Base-by-base conservation (phyloP, 2,797 vertebrate genomes). In the Paguma larvata region DNA sequence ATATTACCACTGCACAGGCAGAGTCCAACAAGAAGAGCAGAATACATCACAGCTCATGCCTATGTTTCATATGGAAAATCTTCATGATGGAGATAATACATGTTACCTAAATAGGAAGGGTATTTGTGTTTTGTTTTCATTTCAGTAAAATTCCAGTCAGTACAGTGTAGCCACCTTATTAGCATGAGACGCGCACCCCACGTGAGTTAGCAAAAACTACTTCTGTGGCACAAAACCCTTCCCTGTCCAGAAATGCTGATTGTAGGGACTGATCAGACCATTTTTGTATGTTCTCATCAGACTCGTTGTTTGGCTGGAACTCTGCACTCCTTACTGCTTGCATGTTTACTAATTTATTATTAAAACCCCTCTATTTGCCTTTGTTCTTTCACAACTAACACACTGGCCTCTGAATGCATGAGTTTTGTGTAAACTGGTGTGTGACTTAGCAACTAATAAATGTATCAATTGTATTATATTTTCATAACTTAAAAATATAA, bases 241-340 rank as follows among this genome's bases (percentile, higher is more conserved):
- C 95, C 97, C 97, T 95, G 95, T 98, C 96, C 96, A 98, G 98
- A 98, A 98, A 97, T 98, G 97, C 98, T 97, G 98, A 98, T 97
- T 92, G 95, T 91, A 98, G 97, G 96, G 96, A 98, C 95, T 97
- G 98, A 98, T 98, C 98, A 98, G 98, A 98, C 97, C 98, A 98
- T 99, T 98, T 98, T 98, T 98, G 98, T 99, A 98, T 99, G 98
- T 98, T 98, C 97, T 98, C 98, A 98, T 99, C 98, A 98, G 98
- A 99, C 95, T 98, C 98, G 98, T 98, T 98, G 98, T 98, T 98
- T 99, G 99, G 98, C 99, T 99, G 98, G 97, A 98, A 98, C 98
- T 98, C 97, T 98, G 98, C 98, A 99, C 98, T 98, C 98, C 98
- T 98, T 98, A 98, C 97, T 97, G 98, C 98, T 99, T 99, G 99